phyloP scores from a whole-genome alignment of 2,113 vertebrate species.

The Scomber japonicus region DNA sequence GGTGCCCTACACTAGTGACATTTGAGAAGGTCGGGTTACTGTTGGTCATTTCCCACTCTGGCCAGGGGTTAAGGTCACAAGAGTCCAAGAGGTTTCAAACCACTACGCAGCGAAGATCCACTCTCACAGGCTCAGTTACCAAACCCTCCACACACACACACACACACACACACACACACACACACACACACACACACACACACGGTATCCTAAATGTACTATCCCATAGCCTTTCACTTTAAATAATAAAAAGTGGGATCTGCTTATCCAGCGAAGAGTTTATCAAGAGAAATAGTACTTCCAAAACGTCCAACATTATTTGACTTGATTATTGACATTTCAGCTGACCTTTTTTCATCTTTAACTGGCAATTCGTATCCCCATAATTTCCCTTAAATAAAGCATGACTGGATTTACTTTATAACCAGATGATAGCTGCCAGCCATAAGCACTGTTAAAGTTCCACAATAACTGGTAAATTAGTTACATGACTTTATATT shows the following conservation, averaged over 20 bases:
- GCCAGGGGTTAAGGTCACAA: conserved; percentile 67
- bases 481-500: background rate
- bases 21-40: conserved; percentile 70
- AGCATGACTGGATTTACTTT: background rate
- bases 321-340: background rate
- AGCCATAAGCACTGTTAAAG: background rate
- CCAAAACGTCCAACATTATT: background rate
- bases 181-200: background rate
- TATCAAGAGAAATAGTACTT: conserved; percentile 1
- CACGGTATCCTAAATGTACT: background rate
- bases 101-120: conserved; percentile 29
- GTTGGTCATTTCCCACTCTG: conserved; percentile 48
- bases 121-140: background rate
- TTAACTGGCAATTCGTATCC: background rate
- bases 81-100: conserved; percentile 50
- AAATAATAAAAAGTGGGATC: background rate
- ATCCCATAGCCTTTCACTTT: background rate
- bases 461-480: background rate
- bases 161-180: background rate
- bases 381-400: background rate
- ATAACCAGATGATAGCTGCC: background rate
- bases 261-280: background rate
- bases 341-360: background rate
- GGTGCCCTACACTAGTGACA: conserved; percentile 45
- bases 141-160: background rate